Percentiles rank a stretch among this genome's conserved stretches.
These are phyloP conservation scores for Oriolus oriolus DNA, from an alignment of 2,113 vertebrate genomes.

Conservation along the genomic window DNA sequence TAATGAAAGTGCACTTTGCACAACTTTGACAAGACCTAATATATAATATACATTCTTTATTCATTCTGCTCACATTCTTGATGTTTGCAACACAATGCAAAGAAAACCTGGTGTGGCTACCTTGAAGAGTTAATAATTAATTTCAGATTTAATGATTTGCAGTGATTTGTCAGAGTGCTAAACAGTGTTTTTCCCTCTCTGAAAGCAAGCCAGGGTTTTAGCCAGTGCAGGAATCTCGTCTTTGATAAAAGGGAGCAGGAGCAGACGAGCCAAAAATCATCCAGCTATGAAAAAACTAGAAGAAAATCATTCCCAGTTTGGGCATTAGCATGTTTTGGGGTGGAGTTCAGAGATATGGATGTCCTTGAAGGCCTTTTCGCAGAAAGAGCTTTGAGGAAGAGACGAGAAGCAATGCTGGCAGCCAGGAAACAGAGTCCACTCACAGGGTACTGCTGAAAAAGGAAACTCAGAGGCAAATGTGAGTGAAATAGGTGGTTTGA, in stretches of 20 bases:
- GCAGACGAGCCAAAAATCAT: neutral
- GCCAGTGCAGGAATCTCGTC: neutral
- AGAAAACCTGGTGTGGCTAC: neutral
- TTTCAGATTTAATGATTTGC: neutral
- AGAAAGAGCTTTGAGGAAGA: neutral
- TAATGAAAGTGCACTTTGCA: neutral
- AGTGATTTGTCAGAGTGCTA: neutral
- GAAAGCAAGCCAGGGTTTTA: neutral
- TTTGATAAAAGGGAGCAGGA: neutral
- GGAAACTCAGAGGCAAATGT: neutral
- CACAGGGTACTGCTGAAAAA: neutral
- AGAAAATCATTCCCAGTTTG: neutral
- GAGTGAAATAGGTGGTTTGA: neutral
- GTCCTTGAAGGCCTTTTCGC: neutral
- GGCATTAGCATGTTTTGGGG: neutral
- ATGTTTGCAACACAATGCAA: neutral
- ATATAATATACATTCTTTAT: neutral
- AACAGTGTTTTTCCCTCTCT: neutral
- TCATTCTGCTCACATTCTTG: neutral
- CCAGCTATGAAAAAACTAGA: neutral
- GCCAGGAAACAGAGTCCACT: neutral
- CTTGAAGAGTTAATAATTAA: neutral
- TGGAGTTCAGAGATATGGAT: neutral
- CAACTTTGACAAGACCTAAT: neutral
- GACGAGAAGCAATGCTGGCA: neutral